A percentile compares a stretch with the other conserved stretches of the same genome.
Evolutionary conservation across 2,888 invertebrate species (phyloP).

Genomic region (Allygus modestus): DNA sequence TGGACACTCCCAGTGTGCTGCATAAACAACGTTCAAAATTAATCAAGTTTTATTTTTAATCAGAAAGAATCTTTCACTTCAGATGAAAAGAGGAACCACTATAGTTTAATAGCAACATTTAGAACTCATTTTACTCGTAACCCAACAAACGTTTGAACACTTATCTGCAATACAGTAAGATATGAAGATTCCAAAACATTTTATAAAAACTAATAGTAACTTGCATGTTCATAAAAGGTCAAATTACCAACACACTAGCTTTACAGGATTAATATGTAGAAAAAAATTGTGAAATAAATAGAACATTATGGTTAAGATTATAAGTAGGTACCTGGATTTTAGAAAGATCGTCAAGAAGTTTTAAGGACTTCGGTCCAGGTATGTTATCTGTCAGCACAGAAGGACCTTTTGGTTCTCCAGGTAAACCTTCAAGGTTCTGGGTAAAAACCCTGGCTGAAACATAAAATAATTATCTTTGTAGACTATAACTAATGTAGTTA

Average conservation of each 20-base stretch:
- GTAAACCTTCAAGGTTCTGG: constrained; percentile 63
- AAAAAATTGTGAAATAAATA: no score
- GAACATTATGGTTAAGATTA: no score
- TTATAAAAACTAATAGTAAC: no score
- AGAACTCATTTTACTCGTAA: background rate
- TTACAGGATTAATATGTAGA: no score
- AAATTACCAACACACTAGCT: no score
- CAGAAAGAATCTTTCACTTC: no score
- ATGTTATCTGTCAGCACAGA: constrained; percentile 79
- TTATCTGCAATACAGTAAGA: no score
- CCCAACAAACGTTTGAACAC: background rate
- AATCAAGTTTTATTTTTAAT: background rate
- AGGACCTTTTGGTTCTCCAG: constrained; percentile 81
- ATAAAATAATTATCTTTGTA: background rate
- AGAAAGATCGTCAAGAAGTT: constrained; percentile 79
- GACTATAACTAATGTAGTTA: background rate
- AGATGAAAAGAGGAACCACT: background rate
- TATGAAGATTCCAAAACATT: no score
- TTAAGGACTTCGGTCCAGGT: constrained; percentile 84
- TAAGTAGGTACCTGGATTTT: constrained; percentile 79
- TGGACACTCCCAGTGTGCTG: constrained; percentile 89
- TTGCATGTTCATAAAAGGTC: no score
- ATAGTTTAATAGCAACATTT: background rate
- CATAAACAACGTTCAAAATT: constrained; percentile 70
- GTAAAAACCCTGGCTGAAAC: constrained; percentile 40